These are phyloP conservation scores for Drosophila mauritiana DNA, from an alignment of 1,140 invertebrate species.

Conservation along the genomic window DNA sequence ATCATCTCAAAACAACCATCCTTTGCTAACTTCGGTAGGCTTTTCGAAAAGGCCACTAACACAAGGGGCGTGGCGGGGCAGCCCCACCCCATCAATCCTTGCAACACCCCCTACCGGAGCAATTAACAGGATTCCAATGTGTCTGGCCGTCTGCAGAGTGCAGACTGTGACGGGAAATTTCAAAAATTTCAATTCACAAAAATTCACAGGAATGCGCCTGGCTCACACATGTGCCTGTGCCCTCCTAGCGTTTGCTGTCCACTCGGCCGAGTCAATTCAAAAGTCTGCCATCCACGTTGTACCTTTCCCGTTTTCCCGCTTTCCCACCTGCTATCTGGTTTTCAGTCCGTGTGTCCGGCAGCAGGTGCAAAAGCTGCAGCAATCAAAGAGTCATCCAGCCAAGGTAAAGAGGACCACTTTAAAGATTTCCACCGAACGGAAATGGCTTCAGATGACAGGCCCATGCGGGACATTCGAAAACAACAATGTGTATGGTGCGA, in stretches of 20 bases:
- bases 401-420: slow-evolving; percentile 2
- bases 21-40: background rate
- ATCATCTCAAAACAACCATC: no score
- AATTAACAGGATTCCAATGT: slow-evolving; percentile 77
- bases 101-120: slow-evolving; percentile 20
- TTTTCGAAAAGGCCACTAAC: no score
- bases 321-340: background rate
- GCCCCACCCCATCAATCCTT: background rate
- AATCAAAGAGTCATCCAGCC: slow-evolving; percentile 38
- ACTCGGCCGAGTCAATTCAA: slow-evolving; percentile 10
- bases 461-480: background rate
- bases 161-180: slow-evolving; percentile 78
- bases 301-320: background rate
- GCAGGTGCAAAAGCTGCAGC: slow-evolving; percentile 31
- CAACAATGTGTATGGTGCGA: background rate
- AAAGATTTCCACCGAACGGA: background rate
- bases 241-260: slow-evolving; percentile 9
- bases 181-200: slow-evolving; percentile 82
- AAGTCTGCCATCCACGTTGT: slow-evolving; percentile 16
- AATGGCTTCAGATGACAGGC: background rate
- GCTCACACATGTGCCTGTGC: slow-evolving; percentile 41
- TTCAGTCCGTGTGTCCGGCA: slow-evolving; percentile 15
- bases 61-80: background rate
- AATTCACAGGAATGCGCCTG: slow-evolving; percentile 71
- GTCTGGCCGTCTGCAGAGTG: slow-evolving; percentile 56